Conservation (phyloP, 2,797 vertebrate genomes). For the Paratrypauchen microcephalus region DNA sequence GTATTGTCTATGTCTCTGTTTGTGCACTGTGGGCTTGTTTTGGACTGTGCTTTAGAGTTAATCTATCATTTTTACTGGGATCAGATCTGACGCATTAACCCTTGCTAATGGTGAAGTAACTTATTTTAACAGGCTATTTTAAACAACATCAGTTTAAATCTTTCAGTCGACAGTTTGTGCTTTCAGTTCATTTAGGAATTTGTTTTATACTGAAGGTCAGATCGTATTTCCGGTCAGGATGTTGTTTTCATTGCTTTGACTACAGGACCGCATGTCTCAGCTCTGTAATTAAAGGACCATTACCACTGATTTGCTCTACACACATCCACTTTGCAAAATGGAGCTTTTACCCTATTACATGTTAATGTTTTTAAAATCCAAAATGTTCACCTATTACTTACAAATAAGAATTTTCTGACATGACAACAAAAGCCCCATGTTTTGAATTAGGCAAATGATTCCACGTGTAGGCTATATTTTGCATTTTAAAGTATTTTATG, state of each 20-base stretch:
- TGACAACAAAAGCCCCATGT: background rate
- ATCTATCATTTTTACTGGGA: no score
- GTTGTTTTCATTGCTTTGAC: slow-evolving; percentile 29
- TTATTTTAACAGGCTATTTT: no score
- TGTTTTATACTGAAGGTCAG: slow-evolving; percentile 42
- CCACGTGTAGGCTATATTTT: background rate
- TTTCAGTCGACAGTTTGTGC: background rate
- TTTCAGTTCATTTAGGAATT: background rate
- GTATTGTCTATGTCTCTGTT: no score
- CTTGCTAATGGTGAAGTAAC: no score
- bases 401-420: background rate
- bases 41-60: no score
- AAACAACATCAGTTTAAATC: background rate
- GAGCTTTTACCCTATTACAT: slow-evolving; percentile 14
- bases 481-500: background rate
- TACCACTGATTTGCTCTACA: slow-evolving; percentile 78
- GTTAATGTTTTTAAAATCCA: slow-evolving; percentile 6
- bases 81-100: no score
- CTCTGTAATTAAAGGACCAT: slow-evolving; percentile 75
- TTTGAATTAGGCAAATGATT: background rate
- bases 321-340: slow-evolving; percentile 61
- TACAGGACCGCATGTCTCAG: slow-evolving; percentile 23
- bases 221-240: slow-evolving; percentile 27
- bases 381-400: background rate
- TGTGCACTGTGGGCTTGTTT: no score